A percentile compares a stretch with the other conserved stretches of the same genome.
Evolutionary conservation across 1,140 invertebrate genomes (phyloP).

Genomic region (Drosophila setifemur): DNA sequence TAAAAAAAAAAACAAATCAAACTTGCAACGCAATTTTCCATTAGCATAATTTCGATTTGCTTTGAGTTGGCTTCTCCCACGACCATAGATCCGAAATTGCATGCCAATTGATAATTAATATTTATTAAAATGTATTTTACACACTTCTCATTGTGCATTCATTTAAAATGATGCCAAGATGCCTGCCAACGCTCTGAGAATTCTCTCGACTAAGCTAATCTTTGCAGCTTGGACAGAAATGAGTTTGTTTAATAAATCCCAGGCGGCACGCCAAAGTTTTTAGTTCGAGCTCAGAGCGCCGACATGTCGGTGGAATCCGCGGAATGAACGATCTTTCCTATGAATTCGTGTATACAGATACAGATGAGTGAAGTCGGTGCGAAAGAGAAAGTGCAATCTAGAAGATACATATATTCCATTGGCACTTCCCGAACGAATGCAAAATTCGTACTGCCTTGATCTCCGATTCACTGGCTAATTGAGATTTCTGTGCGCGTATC

Average conservation of each 20-base stretch:
- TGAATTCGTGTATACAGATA: too few species aligned
- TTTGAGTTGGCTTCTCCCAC: constrained; percentile 34
- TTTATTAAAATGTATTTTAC: constrained; percentile 64
- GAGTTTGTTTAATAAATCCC: constrained; percentile 64
- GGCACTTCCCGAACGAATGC: constrained; percentile 22
- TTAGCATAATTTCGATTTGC: constrained; percentile 38
- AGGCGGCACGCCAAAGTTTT: constrained; percentile 58
- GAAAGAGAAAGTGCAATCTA: constrained; percentile 35
- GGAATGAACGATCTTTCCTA: constrained; percentile 16
- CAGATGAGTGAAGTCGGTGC: constrained; percentile 3
- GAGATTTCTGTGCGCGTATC: constrained; percentile 20
- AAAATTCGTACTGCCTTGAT: constrained; percentile 3
- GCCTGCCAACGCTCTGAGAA: background rate
- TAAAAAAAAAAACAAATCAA: background rate
- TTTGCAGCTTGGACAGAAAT: constrained; percentile 20
- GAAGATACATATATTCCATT: constrained; percentile 5
- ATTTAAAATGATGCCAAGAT: constrained; percentile 52
- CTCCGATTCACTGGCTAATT: constrained; percentile 29
- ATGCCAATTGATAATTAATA: constrained; percentile 71
- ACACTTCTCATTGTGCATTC: constrained; percentile 62
- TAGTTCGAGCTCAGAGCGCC: constrained; percentile 65
- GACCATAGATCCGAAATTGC: constrained; percentile 46
- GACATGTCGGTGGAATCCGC: constrained; percentile 56
- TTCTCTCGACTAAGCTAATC: constrained; percentile 5
- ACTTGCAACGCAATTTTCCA: constrained; percentile 1